These are phyloP conservation scores for Heterochromis multidens DNA, from an alignment of 2,113 vertebrate genomes.

Conservation along the genomic window DNA sequence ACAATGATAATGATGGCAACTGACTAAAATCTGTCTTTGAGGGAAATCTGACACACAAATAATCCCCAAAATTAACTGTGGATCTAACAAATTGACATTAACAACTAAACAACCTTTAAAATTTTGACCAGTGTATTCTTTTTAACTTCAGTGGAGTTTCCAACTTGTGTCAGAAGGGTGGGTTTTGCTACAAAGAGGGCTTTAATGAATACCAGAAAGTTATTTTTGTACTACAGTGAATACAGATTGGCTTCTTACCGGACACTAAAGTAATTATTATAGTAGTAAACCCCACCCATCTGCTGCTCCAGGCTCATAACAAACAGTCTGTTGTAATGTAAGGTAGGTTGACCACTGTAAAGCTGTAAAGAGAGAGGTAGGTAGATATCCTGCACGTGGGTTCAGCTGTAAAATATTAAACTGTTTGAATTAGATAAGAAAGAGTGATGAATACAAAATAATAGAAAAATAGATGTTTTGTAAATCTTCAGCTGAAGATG, in stretches of 20 bases:
- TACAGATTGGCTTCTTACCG: not conserved
- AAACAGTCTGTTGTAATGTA: not conserved
- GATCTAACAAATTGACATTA: not conserved
- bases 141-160: not conserved
- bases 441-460: slow-evolving; percentile 20
- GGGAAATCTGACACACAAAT: not conserved
- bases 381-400: slow-evolving; percentile 50
- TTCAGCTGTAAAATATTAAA: slow-evolving; percentile 12
- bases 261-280: not conserved
- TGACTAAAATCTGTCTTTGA: not conserved
- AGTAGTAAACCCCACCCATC: slow-evolving; percentile 19
- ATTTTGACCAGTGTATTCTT: not conserved
- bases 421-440: not conserved
- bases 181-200: not conserved
- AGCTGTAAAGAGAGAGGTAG: slow-evolving; percentile 59
- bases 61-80: not conserved
- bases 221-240: not conserved
- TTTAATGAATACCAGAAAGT: not conserved
- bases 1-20: not conserved
- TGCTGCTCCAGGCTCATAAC: slow-evolving; percentile 1
- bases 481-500: slow-evolving; percentile 7
- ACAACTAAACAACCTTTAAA: not conserved
- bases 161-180: not conserved
- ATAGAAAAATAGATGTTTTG: slow-evolving; percentile 48
- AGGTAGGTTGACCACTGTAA: slow-evolving; percentile 1